These are phyloP conservation scores for Thereva unica DNA, from an alignment of 2,888 invertebrate species.

Conservation along the genomic window DNA sequence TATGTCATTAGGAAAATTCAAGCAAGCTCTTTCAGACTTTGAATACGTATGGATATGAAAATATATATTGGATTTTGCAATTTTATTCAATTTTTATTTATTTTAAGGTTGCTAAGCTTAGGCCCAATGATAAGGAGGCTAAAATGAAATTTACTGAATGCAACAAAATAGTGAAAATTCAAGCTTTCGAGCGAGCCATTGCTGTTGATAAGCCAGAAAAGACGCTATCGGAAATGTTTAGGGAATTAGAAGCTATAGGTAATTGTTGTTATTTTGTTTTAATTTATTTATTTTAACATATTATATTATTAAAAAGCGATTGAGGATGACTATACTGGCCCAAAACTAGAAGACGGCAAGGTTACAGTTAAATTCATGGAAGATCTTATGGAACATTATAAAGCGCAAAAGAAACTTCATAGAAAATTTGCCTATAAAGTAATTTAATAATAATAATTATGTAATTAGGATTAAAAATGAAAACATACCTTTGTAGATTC, in stretches of 20 bases:
- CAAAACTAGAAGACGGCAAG: constrained; percentile 81
- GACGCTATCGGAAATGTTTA: constrained; percentile 79
- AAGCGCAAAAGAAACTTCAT: constrained; percentile 90
- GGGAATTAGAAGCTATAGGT: constrained; percentile 91
- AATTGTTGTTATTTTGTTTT: constrained; percentile 46
- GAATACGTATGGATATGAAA: constrained; percentile 75
- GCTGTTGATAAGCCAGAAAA: constrained; percentile 87
- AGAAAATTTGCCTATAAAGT: constrained; percentile 97
- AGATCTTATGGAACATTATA: constrained; percentile 87
- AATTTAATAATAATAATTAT: constrained; percentile 42
- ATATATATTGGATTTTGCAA: background rate
- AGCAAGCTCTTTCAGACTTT: constrained; percentile 93
- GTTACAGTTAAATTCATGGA: constrained; percentile 89
- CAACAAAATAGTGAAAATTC: constrained; percentile 90
- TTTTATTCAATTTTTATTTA: constrained; percentile 19
- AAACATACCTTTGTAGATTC: constrained; percentile 69
- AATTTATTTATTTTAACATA: constrained; percentile 15
- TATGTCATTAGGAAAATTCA: constrained; percentile 98
- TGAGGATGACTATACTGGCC: constrained; percentile 93
- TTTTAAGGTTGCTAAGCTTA: constrained; percentile 80
- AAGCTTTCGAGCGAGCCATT: constrained; percentile 96
- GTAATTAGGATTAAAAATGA: constrained; percentile 3
- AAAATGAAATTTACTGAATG: constrained; percentile 91
- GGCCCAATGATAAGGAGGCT: constrained; percentile 94
- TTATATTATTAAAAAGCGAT: constrained; percentile 68